These are phyloP conservation scores for Daboia siamensis DNA, from an alignment of 2,113 vertebrate species.

Conservation along the genomic window DNA sequence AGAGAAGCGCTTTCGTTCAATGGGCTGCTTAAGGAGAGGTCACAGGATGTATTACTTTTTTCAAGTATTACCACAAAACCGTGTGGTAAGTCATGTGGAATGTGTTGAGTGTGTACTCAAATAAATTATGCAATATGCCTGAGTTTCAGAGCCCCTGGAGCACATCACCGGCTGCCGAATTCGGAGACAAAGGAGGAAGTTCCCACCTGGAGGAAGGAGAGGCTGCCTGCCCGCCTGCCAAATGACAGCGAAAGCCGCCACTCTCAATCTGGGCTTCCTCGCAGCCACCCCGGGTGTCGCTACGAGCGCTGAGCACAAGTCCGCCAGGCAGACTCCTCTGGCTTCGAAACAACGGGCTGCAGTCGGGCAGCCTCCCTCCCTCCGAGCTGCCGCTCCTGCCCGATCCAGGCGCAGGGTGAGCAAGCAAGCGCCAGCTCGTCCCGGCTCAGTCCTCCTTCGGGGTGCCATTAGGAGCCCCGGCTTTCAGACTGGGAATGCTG, in stretches of 20 bases:
- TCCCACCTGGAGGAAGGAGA: constrained; percentile 54
- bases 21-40: constrained; percentile 25
- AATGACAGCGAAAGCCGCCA: constrained; percentile 28
- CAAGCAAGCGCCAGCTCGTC: constrained; percentile 16
- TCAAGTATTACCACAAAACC: constrained; percentile 38
- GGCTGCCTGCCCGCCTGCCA: constrained; percentile 40
- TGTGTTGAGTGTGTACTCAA: constrained; percentile 43
- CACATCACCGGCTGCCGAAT: constrained; percentile 25
- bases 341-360: constrained; percentile 32
- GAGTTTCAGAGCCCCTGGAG: not conserved
- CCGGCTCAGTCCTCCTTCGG: constrained; percentile 67
- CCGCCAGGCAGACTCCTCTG: constrained; percentile 47
- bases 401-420: not conserved
- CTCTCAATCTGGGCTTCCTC: constrained; percentile 53
- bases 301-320: constrained; percentile 51
- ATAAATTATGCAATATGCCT: constrained; percentile 43
- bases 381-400: constrained; percentile 47
- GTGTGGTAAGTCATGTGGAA: constrained; percentile 45
- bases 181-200: constrained; percentile 27
- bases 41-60: constrained; percentile 32
- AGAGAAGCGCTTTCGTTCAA: constrained; percentile 43
- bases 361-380: constrained; percentile 45
- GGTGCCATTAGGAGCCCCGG: constrained; percentile 90
- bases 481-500: constrained; percentile 85
- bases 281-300: constrained; percentile 59